Evolutionary conservation across 2,888 invertebrate species (phyloP).

Genomic region (Congeria kusceri): DNA sequence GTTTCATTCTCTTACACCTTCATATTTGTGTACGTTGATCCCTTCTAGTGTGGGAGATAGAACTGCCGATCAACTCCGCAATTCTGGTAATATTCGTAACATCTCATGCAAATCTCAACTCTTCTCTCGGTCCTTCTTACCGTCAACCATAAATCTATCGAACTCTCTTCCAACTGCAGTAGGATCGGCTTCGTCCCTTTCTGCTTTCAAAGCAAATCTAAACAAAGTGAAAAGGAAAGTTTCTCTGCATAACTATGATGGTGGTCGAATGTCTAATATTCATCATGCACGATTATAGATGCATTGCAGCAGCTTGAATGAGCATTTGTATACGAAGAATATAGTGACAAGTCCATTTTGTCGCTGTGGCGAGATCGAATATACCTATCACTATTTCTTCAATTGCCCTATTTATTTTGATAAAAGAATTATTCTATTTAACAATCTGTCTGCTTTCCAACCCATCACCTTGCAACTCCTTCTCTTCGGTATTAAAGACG

Average conservation of each 20-base stretch:
- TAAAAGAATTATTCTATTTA: neutral
- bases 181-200: neutral
- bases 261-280: neutral
- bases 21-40: conserved; percentile 3
- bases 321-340: neutral
- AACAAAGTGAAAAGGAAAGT: neutral
- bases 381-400: neutral
- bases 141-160: neutral
- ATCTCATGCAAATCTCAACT: neutral
- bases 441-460: neutral
- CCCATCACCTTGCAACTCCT: too few relatives aligned
- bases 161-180: neutral
- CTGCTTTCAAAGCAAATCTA: neutral
- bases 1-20: neutral
- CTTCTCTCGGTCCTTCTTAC: neutral
- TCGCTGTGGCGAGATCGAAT: neutral
- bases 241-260: neutral
- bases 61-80: neutral
- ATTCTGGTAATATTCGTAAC: neutral
- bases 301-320: neutral
- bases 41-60: neutral
- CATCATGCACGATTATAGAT: neutral
- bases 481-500: neutral
- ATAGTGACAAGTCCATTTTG: neutral
- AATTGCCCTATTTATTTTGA: neutral